Conservation (phyloP, 1,140 invertebrate genomes). For the Panulirus ornatus region DNA sequence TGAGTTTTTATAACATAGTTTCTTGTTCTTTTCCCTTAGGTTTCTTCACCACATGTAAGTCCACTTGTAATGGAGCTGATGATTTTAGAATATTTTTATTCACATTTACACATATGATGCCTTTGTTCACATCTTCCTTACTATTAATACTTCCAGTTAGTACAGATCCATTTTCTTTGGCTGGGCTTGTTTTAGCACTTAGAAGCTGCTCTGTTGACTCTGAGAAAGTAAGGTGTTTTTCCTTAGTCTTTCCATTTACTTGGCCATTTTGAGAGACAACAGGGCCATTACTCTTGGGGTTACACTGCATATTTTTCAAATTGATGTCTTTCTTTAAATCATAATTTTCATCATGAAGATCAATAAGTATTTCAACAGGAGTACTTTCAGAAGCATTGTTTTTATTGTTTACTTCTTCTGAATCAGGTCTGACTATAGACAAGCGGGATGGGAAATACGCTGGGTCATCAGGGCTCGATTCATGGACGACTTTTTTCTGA, state of each 20-base stretch:
- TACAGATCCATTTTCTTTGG: constrained; percentile 50
- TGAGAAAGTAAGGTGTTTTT: constrained; percentile 53
- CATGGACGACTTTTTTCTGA: neutral
- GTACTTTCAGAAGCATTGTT: constrained; percentile 1
- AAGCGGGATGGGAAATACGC: neutral
- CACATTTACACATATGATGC: constrained; percentile 43
- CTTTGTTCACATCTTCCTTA: constrained; percentile 22
- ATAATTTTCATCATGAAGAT: constrained; percentile 29
- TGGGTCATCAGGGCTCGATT: neutral
- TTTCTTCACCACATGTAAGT: constrained; percentile 28
- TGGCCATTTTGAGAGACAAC: constrained; percentile 25
- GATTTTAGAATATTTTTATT: constrained; percentile 55
- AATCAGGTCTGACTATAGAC: neutral
- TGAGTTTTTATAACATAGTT: constrained; percentile 46
- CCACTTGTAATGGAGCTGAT: constrained; percentile 34
- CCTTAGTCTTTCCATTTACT: constrained; percentile 11
- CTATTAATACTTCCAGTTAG: neutral
- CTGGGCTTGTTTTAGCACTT: constrained; percentile 16
- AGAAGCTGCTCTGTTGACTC: constrained; percentile 55
- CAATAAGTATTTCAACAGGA: constrained; percentile 50
- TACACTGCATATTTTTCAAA: neutral
- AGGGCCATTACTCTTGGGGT: neutral
- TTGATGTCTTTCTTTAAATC: neutral
- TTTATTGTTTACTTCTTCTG: neutral
- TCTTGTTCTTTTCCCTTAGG: constrained; percentile 46